These are phyloP conservation scores for Bombus waltoni DNA, from an alignment of 1,140 invertebrate genomes.

Conservation along the genomic window DNA sequence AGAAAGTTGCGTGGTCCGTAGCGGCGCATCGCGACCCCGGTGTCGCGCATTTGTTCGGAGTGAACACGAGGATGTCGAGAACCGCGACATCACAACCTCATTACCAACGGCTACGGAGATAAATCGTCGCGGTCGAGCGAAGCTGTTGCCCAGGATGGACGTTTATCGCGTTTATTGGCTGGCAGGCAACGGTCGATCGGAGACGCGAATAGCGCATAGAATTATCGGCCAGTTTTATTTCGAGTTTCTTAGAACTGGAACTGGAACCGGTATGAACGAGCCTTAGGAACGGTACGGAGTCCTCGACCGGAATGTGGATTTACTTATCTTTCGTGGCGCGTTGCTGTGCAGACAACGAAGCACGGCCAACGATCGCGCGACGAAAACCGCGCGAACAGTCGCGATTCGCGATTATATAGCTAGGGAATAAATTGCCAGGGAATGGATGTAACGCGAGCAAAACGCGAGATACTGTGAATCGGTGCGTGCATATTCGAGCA, in stretches of 20 bases:
- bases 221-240: conserved; percentile 29
- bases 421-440: conserved; percentile 14
- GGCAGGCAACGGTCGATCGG: background rate
- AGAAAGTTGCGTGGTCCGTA: conserved; percentile 4
- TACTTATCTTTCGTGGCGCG: conserved; percentile 27
- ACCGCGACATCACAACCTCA: conserved; percentile 30
- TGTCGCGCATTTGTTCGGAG: background rate
- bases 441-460: conserved; percentile 14
- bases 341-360: background rate
- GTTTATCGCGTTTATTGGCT: conserved; percentile 34
- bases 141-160: background rate
- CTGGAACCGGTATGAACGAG: conserved; percentile 32
- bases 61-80: conserved; percentile 7
- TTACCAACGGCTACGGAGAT: conserved; percentile 19
- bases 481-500: background rate
- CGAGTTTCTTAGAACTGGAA: conserved; percentile 27
- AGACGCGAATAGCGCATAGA: conserved; percentile 2
- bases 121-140: conserved; percentile 4
- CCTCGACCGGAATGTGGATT: conserved; percentile 39
- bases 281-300: conserved; percentile 13
- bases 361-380: background rate
- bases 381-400: background rate
- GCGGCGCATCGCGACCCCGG: background rate
- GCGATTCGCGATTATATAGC: conserved; percentile 29
- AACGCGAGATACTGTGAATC: background rate